A percentile compares a stretch with the other conserved stretches of the same genome.
These are phyloP conservation scores for Trachymyrmex cornetzi DNA, from an alignment of 1,140 invertebrate species.

Conservation along the genomic window DNA sequence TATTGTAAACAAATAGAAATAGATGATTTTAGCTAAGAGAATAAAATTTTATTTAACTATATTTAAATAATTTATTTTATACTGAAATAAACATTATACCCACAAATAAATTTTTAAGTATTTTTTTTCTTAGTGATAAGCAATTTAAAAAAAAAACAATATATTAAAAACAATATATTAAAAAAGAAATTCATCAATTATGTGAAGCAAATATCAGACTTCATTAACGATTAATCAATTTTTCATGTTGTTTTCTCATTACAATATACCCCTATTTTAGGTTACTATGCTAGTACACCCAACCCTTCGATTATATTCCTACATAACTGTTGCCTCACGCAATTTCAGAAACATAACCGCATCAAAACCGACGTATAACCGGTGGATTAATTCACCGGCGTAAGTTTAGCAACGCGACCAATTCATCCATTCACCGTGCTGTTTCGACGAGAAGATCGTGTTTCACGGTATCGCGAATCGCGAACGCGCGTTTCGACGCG, in stretches of 20 bases:
- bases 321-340: constrained; percentile 42
- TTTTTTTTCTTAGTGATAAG: neutral
- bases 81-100: no score
- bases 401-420: constrained; percentile 6
- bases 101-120: no score
- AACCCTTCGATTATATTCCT: constrained; percentile 19
- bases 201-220: neutral
- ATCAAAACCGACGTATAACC: neutral
- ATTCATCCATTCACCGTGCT: constrained; percentile 46
- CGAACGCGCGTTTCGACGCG: constrained; percentile 22
- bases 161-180: neutral
- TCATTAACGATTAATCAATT: neutral
- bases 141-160: neutral
- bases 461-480: constrained; percentile 43
- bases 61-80: no score
- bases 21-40: no score
- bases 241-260: neutral
- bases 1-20: no score
- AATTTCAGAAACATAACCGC: constrained; percentile 56
- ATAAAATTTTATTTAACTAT: no score
- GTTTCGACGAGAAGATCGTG: constrained; percentile 45
- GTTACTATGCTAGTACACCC: neutral
- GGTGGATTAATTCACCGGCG: constrained; percentile 30
- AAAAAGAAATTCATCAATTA: neutral
- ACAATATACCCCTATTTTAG: constrained; percentile 12